Base-by-base conservation (phyloP, 2,888 invertebrate genomes). In the Lasioglossum vierecki region DNA sequence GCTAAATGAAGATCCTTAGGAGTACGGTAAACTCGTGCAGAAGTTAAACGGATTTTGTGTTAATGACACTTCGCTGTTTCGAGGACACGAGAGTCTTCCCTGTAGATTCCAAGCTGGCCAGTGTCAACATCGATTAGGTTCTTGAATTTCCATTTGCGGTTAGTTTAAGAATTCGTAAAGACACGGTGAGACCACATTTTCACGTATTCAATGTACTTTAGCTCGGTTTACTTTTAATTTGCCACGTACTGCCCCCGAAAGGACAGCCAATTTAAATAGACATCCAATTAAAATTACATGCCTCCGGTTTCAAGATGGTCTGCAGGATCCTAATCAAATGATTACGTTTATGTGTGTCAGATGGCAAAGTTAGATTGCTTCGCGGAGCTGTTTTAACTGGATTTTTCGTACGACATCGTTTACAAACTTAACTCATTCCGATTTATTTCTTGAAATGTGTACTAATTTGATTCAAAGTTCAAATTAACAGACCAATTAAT, bases 41-140 rank as follows among this genome's bases (percentile, higher is more conserved):
- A 68, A 68, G 68, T 68, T 68, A 68, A 68, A 68, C 39, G 22
- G 68, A 68, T 68, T 68, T 68, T 68, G 35, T 39, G 68, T 68
- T 68, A 68, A 68, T 68, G 68, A 68, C 68, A 68, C 68, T 68
- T 68, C 68, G 68, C 68, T 68, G 68, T 39, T 68, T 39, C 68
- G 68, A 18, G 68, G 18, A 39, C 22, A 18, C 68, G 39, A 15
- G 39, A 22, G 68, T 22, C 22, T 39, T 22, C 68, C 35, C 8
- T 39, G 68, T 39, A 68, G 22, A 68, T 22, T 39, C 11, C 39
- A 39, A 68, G 68, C 68, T 39, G 68, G 68, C 18, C 68, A 68
- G 68, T 39, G 68, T 68, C 68, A 68, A 68, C 68, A 68, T 68
- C 68, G 68, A 68, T 68, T 72, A 72, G 44, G 41, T 72, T 44